Evolutionary conservation across 2,888 invertebrate genomes (phyloP).

Genomic region (Andrena flavipes): DNA sequence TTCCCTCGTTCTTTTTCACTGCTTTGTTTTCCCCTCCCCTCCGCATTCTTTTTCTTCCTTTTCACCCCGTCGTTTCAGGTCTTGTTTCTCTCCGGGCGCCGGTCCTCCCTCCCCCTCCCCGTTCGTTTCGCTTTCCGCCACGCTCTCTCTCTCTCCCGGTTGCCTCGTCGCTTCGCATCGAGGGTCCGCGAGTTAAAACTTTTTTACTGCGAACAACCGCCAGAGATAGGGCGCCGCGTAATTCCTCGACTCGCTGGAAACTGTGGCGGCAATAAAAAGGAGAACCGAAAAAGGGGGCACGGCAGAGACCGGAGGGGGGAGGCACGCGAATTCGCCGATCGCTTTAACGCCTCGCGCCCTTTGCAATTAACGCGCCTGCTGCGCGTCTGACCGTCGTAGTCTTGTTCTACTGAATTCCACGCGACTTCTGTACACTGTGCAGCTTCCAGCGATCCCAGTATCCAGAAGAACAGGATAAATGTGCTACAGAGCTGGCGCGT

Average conservation of each 20-base stretch:
- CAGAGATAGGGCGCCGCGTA: slow-evolving; percentile 58
- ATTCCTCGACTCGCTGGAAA: slow-evolving; percentile 52
- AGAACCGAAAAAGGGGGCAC: slow-evolving; percentile 24
- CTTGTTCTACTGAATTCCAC: slow-evolving; percentile 1
- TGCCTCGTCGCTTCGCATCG: slow-evolving; percentile 35
- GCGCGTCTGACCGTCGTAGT: not conserved
- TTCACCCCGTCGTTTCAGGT: slow-evolving; percentile 14
- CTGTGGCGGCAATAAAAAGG: slow-evolving; percentile 52
- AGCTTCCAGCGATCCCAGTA: not conserved
- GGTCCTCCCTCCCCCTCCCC: not conserved
- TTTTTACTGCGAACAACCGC: slow-evolving; percentile 58
- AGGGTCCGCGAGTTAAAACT: slow-evolving; percentile 59
- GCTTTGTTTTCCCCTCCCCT: slow-evolving; percentile 5
- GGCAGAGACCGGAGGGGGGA: not conserved
- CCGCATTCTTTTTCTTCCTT: not conserved
- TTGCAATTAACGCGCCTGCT: slow-evolving; percentile 20
- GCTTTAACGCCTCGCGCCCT: slow-evolving; percentile 27
- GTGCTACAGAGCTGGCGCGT: too few species aligned
- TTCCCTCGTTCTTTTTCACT: not conserved
- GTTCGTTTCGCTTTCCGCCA: slow-evolving; percentile 1
- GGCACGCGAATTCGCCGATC: slow-evolving; percentile 41
- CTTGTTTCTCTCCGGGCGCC: slow-evolving; percentile 6
- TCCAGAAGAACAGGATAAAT: too few species aligned
- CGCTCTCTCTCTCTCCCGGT: not conserved
- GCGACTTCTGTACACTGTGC: not conserved